phyloP scores from a whole-genome alignment of 1,140 invertebrate genomes.

The Drosophila pruinosa region DNA sequence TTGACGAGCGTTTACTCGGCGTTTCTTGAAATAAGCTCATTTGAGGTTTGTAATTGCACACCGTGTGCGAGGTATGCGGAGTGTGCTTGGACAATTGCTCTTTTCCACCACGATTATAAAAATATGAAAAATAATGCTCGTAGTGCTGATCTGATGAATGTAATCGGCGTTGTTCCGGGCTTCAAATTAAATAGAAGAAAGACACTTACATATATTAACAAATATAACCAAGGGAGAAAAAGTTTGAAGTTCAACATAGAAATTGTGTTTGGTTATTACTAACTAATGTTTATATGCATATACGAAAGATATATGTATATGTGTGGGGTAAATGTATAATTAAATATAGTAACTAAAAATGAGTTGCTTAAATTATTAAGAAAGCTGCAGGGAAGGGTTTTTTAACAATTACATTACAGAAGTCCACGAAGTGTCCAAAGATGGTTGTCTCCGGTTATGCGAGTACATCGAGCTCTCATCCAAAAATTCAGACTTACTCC shows the following conservation, averaged over 20 bases:
- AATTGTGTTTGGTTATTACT: no score
- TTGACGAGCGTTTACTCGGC: conserved; percentile 22
- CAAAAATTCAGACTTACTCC: conserved; percentile 31
- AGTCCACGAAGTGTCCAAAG: conserved; percentile 51
- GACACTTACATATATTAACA: neutral
- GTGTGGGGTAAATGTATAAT: neutral
- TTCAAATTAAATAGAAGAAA: conserved; percentile 23
- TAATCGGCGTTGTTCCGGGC: conserved; percentile 44
- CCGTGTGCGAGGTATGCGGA: conserved; percentile 1
- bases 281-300: neutral
- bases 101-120: conserved; percentile 65
- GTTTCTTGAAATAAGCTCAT: conserved; percentile 61
- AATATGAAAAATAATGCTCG: conserved; percentile 76
- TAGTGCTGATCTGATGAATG: conserved; percentile 64
- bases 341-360: conserved; percentile 1
- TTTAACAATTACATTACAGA: conserved; percentile 58
- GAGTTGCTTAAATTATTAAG: neutral
- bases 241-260: no score
- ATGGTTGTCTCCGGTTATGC: conserved; percentile 16
- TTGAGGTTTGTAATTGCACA: conserved; percentile 49
- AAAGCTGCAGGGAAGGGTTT: conserved; percentile 26
- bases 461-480: conserved; percentile 42
- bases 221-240: no score
- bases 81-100: conserved; percentile 40
- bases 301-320: neutral